Conservation (phyloP, 2,888 invertebrate species). For the Drosophila ezoana region DNA sequence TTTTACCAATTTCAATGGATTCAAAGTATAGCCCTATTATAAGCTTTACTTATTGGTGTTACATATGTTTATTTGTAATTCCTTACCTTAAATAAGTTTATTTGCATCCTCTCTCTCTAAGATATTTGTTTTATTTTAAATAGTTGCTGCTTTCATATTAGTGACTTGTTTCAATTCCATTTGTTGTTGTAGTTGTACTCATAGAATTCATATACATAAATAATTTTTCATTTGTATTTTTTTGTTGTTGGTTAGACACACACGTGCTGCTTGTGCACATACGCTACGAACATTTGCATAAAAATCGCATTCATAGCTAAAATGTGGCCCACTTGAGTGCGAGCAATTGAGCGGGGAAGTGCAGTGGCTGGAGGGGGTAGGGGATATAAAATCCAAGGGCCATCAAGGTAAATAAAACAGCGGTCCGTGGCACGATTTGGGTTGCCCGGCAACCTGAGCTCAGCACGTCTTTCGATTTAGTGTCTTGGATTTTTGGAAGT, state of each 20-base stretch:
- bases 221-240: not conserved
- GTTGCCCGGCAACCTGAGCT: slow-evolving; percentile 13
- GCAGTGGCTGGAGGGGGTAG: not conserved
- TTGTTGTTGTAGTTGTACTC: slow-evolving; percentile 19
- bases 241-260: slow-evolving; percentile 11
- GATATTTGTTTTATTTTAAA: slow-evolving; percentile 4
- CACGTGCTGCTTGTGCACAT: slow-evolving; percentile 40
- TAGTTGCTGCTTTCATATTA: slow-evolving; percentile 31
- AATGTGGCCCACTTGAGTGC: slow-evolving; percentile 12
- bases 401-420: slow-evolving; percentile 41
- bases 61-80: too few relatives aligned
- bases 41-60: too few relatives aligned
- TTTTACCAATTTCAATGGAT: too few relatives aligned
- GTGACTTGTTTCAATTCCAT: slow-evolving; percentile 42
- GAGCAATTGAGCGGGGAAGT: not conserved
- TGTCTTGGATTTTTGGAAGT: slow-evolving; percentile 28
- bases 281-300: slow-evolving; percentile 55
- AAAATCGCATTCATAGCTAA: slow-evolving; percentile 66
- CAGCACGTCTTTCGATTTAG: slow-evolving; percentile 51
- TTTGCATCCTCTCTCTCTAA: too few relatives aligned
- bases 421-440: slow-evolving; percentile 15
- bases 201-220: slow-evolving; percentile 22
- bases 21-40: too few relatives aligned
- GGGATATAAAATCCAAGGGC: slow-evolving; percentile 15
- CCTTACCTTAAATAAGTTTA: too few relatives aligned